Conservation (phyloP, 2,113 vertebrate genomes). For the Zosterops lateralis region DNA sequence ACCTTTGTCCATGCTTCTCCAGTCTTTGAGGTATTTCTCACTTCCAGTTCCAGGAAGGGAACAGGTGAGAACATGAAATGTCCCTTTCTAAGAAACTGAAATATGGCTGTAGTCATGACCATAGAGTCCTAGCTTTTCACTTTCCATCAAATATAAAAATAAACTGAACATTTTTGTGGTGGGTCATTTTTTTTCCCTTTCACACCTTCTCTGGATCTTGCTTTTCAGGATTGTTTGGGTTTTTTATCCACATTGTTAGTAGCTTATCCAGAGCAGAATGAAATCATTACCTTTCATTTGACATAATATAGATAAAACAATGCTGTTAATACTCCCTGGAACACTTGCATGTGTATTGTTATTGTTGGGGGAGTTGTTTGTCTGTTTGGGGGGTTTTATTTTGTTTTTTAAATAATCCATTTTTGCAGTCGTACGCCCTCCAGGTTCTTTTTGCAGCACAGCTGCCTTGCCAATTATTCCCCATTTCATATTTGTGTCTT, state of each 20-base stretch:
- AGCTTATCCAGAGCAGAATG: not conserved
- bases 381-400: not conserved
- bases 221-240: not conserved
- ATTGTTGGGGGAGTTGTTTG: not conserved
- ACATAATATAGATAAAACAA: not conserved
- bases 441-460: not conserved
- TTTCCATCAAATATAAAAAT: not conserved
- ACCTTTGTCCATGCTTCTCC: not conserved
- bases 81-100: not conserved
- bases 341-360: not conserved
- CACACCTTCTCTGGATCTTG: not conserved
- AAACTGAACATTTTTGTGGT: not conserved
- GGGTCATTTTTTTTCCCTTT: not conserved
- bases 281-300: not conserved
- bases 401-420: not conserved
- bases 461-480: conserved; percentile 10
- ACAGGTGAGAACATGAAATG: not conserved
- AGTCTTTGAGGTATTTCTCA: not conserved
- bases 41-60: not conserved
- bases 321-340: not conserved
- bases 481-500: conserved; percentile 18
- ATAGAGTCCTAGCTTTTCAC: not conserved
- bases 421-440: not conserved
- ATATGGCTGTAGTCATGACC: not conserved
- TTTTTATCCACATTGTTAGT: not conserved